Conservation (phyloP, 2,113 vertebrate genomes). For the Excalfactoria chinensis region DNA sequence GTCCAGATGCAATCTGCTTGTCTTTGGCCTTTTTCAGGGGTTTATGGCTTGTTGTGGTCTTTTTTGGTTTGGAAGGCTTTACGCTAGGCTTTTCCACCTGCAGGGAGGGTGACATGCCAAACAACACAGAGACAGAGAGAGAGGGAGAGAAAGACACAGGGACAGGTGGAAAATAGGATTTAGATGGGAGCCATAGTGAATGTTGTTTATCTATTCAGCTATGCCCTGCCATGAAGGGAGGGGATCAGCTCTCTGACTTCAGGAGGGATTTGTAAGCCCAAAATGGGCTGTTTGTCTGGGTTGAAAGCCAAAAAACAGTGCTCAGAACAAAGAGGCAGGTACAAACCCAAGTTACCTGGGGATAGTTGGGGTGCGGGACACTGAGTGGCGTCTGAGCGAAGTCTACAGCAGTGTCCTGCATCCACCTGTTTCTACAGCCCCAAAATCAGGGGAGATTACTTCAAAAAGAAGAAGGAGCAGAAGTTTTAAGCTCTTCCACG, state of each 20-base stretch:
- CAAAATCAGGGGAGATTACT: not conserved
- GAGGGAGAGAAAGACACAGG: conserved; percentile 52
- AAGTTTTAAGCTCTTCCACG: not conserved
- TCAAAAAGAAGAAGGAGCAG: not conserved
- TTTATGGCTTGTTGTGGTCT: conserved; percentile 88
- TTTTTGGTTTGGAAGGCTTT: conserved; percentile 94
- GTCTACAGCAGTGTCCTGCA: not conserved
- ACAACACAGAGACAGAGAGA: conserved; percentile 41
- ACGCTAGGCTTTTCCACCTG: conserved; percentile 91
- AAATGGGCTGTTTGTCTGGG: not conserved
- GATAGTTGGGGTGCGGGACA: not conserved
- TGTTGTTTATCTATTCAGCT: not conserved
- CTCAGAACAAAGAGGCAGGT: not conserved
- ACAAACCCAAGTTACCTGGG: not conserved
- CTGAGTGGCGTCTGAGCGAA: rapidly evolving
- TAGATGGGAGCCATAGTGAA: conserved; percentile 14
- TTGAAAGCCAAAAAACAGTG: not conserved
- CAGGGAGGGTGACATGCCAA: conserved; percentile 55
- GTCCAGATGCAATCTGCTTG: conserved; percentile 85
- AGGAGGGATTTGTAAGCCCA: not conserved
- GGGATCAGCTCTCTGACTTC: not conserved
- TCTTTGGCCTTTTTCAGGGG: conserved; percentile 94
- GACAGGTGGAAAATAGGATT: conserved; percentile 60
- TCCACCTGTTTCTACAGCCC: not conserved
- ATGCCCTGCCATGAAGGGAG: not conserved